Evolutionary conservation across 1,140 invertebrate genomes (phyloP).

Genomic region (Zaprionus gabonicus): DNA sequence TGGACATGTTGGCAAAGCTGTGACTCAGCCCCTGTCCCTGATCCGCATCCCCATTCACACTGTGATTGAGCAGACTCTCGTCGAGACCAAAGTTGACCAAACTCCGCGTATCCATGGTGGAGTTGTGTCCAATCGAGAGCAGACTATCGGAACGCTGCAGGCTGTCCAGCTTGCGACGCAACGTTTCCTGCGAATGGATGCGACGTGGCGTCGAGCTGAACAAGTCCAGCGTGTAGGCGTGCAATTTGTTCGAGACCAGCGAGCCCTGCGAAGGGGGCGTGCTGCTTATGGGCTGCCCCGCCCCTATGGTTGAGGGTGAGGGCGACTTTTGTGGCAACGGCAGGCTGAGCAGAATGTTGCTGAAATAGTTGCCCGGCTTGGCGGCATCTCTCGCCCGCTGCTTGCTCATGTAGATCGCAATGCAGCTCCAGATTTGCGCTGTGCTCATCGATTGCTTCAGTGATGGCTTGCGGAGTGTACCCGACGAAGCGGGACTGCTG

Average conservation of each 20-base stretch:
- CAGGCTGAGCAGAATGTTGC: conserved; percentile 71
- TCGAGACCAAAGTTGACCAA: conserved; percentile 59
- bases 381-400: conserved; percentile 68
- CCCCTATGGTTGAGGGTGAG: conserved; percentile 14
- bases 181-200: conserved; percentile 77
- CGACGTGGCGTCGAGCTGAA: conserved; percentile 55
- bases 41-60: conserved; percentile 43
- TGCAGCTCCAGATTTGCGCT: conserved; percentile 74
- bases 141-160: conserved; percentile 63
- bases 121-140: conserved; percentile 67
- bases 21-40: conserved; percentile 34
- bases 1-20: conserved; percentile 41
- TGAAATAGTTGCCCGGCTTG: conserved; percentile 75
- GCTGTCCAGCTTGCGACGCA: conserved; percentile 42
- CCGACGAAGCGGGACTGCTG: conserved; percentile 19
- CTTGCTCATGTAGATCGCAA: conserved; percentile 88
- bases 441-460: conserved; percentile 51
- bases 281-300: conserved; percentile 31
- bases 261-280: conserved; percentile 33
- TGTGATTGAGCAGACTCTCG: conserved; percentile 47
- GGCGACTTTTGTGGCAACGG: conserved; percentile 64
- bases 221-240: conserved; percentile 53
- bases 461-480: conserved; percentile 50
- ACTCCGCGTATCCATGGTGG: conserved; percentile 57
- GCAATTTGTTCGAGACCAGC: conserved; percentile 34